A percentile compares a stretch with the other conserved stretches of the same genome.
Conservation (phyloP, 2,888 invertebrate genomes). For the Sinhomidia bicolor region DNA sequence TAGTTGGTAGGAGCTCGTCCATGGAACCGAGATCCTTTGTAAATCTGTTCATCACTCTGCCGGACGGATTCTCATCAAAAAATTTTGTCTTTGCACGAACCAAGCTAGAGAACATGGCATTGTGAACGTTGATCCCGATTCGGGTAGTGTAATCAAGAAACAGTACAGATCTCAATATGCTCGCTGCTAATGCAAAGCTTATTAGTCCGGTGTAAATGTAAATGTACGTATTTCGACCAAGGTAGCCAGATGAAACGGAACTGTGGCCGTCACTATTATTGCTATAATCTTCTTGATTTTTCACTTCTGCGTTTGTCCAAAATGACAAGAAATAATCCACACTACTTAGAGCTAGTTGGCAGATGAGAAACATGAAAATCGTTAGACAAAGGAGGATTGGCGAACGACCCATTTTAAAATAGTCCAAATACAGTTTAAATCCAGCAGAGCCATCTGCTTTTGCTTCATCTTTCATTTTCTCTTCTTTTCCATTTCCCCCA, state of each 20-base stretch:
- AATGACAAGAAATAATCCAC: conserved; percentile 10
- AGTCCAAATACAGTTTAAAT: conserved; percentile 86
- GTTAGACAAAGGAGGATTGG: not conserved
- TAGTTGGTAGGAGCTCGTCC: conserved; percentile 82
- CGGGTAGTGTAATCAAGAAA: conserved; percentile 82
- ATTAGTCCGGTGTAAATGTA: not conserved
- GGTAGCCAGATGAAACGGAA: conserved; percentile 80
- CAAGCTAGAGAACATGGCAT: conserved; percentile 83
- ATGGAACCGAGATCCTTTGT: conserved; percentile 13
- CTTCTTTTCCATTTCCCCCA: not conserved
- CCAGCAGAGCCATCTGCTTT: not conserved
- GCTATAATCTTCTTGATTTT: not conserved
- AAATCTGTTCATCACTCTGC: conserved; percentile 45
- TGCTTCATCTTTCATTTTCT: conserved; percentile 31
- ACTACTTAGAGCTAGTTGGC: not conserved
- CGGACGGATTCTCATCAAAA: conserved; percentile 35
- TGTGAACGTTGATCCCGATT: conserved; percentile 82
- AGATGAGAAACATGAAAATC: not conserved
- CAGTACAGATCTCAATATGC: conserved; percentile 80
- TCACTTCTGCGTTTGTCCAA: conserved; percentile 23
- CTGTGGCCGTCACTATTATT: too few relatives aligned
- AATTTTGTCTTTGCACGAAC: conserved; percentile 77
- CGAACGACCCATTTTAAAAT: conserved; percentile 17
- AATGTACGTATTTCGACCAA: conserved; percentile 7
- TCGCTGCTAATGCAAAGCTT: not conserved